Evolutionary conservation across 2,888 invertebrate species (phyloP), one percentile per base, ranked within the genome.

Genomic region (Lithophane leautieri): DNA sequence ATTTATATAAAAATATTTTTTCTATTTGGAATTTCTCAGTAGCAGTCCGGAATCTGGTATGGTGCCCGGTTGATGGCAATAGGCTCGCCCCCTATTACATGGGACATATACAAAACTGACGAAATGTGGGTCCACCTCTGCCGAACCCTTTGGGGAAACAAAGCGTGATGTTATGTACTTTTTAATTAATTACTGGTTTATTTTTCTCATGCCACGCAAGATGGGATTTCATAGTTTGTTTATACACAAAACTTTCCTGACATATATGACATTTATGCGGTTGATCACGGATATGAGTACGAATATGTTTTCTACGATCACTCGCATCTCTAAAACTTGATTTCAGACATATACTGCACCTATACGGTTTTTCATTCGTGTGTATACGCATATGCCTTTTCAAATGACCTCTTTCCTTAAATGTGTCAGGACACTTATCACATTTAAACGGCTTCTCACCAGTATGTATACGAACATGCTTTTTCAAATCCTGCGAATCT

Each of bases 361-460:
- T 34, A 12, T 66, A 61, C 0, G 82, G 80, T 1, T 69, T 77
- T 8, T 77, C 69, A 22, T 73, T 47, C 0, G 58, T n/a, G 8
- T 81, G 79, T 25, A 60, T 40, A 2, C 60, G 75, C 2, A 34
- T 4, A 16, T 83, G 83, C 8, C 54, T 52, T n/a, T 69, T 82
- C 34, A 62, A 71, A 14, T 82, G 70, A 0, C 68, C 68, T 2
- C 60, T 56, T 40, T 71, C 79, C 1, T 28, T 83, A 34, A 83
- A 82, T 9, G 58, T 4, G 0, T 19, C 34, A 0, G 52, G 1
- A 14, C 81, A 82, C 0, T 42, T 7, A 1, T 75, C 65, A 47
- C 83, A 83, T 25, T 79, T 58, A 52, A 61, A 83, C 0, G 79
- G 83, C 1, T 69, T 83, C 11, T 82, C 81, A 1, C 78, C 73